phyloP scores from a whole-genome alignment of 2,113 vertebrate species.

The Amphilophus citrinellus region DNA sequence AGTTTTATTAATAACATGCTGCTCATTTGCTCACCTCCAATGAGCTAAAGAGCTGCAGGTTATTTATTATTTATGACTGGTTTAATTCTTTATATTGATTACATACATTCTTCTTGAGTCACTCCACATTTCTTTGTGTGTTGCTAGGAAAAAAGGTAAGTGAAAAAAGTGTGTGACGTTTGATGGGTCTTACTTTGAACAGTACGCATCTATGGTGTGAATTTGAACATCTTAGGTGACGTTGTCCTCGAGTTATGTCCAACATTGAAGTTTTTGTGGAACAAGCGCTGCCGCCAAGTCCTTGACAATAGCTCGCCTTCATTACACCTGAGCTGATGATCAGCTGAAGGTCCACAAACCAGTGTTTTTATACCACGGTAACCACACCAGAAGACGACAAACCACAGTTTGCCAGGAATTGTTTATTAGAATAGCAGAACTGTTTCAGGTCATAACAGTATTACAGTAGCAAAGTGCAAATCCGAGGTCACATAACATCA shows the following conservation, averaged over 20 bases:
- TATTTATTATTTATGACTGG: background rate
- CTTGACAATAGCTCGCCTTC: no score
- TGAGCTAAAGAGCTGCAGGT: no score
- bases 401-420: background rate
- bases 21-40: background rate
- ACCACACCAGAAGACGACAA: background rate
- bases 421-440: constrained; percentile 8
- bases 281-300: no score
- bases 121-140: no score
- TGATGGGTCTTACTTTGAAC: no score
- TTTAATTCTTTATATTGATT: background rate
- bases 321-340: background rate
- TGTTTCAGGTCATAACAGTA: background rate
- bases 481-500: background rate
- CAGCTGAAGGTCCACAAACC: background rate
- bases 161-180: no score
- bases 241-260: no score
- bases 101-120: no score
- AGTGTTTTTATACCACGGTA: background rate
- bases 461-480: background rate
- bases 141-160: no score
- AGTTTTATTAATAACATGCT: background rate
- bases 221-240: no score
- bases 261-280: no score
- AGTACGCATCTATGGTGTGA: no score